phyloP scores from a whole-genome alignment of 2,113 vertebrate genomes.

The Ciconia boyciana region DNA sequence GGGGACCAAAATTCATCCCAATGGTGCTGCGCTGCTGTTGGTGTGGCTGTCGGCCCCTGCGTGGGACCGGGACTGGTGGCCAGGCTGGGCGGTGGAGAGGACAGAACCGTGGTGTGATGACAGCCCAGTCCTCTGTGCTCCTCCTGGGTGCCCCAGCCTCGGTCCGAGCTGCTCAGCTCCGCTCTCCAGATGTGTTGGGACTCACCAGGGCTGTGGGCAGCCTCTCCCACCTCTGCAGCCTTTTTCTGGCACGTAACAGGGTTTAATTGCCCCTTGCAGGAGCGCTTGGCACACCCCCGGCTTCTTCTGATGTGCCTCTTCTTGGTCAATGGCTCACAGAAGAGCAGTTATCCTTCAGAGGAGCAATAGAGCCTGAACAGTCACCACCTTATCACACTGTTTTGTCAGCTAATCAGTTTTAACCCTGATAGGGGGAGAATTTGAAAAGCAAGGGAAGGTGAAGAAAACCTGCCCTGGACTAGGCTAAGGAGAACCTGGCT shows the following conservation, averaged over 20 bases:
- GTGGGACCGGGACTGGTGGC: not conserved
- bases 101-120: rapidly evolving
- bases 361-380: not conserved
- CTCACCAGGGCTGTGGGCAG: not conserved
- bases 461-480: not conserved
- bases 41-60: too few species aligned
- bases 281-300: rapidly evolving
- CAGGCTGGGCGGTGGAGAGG: not conserved
- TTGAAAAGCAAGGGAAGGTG: not conserved
- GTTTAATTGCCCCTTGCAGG: not conserved
- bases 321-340: not conserved
- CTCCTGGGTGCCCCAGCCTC: not conserved
- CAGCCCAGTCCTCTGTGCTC: not conserved
- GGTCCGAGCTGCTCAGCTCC: not conserved
- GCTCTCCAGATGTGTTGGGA: not conserved
- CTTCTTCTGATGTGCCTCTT: not conserved
- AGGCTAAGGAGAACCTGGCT: not conserved
- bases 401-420: not conserved
- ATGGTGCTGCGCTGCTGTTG: rapidly evolving
- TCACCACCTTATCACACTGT: not conserved
- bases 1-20: not conserved
- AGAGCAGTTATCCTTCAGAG: slow-evolving; percentile 22
- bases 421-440: not conserved
- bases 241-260: not conserved
- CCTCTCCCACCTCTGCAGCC: not conserved